A percentile compares a stretch with the other conserved stretches of the same genome.
Conservation (phyloP, 2,888 invertebrate genomes). For the Drosophila bunnanda region DNA sequence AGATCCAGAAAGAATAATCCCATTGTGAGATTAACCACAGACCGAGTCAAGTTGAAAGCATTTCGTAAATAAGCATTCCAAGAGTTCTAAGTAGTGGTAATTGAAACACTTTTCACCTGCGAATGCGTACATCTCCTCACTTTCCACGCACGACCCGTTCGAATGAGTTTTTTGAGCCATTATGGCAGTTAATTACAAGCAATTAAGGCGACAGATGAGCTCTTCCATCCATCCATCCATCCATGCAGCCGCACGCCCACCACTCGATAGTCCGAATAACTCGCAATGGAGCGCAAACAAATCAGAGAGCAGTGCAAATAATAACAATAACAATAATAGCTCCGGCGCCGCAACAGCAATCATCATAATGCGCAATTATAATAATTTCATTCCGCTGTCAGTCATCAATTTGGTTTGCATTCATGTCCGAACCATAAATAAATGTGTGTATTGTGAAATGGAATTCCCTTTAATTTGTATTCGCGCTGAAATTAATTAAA, state of each 20-base stretch:
- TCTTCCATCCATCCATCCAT: not conserved
- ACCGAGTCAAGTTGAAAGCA: not conserved
- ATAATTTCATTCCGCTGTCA: slow-evolving; percentile 70
- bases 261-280: slow-evolving; percentile 28
- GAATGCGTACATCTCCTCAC: slow-evolving; percentile 5
- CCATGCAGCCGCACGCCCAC: not conserved
- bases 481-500: slow-evolving; percentile 46
- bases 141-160: slow-evolving; percentile 41
- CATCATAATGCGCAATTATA: slow-evolving; percentile 62
- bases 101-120: not conserved
- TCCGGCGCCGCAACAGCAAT: slow-evolving; percentile 47
- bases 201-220: slow-evolving; percentile 55
- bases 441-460: slow-evolving; percentile 18
- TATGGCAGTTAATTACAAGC: slow-evolving; percentile 66
- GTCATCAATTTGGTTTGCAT: slow-evolving; percentile 58
- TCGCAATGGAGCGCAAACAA: slow-evolving; percentile 58
- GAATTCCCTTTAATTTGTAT: slow-evolving; percentile 33
- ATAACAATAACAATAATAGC: slow-evolving; percentile 42
- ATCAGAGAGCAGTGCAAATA: slow-evolving; percentile 61
- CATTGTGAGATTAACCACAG: slow-evolving; percentile 4
- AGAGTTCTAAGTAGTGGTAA: not conserved
- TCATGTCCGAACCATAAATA: slow-evolving; percentile 34
- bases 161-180: slow-evolving; percentile 33
- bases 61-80: not conserved
- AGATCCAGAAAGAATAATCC: slow-evolving; percentile 1